Evolutionary conservation across 2,797 vertebrate genomes (phyloP), one percentile per base, ranked within the genome.

Genomic region (Eupleurogrammus muticus): DNA sequence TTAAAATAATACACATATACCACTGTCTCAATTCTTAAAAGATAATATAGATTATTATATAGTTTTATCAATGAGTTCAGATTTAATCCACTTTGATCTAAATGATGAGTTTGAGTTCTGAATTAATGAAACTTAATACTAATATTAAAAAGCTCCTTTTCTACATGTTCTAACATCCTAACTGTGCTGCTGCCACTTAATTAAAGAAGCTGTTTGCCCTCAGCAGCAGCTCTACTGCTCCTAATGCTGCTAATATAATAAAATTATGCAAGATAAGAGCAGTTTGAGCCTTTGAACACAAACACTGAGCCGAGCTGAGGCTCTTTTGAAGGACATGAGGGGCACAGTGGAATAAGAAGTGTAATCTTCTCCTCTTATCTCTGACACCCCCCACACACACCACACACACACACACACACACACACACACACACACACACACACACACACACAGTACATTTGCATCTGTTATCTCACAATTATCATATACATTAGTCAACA

Each of bases 401-500:
- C 4, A 9, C 35, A 38, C 36, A 14, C 38, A 40, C 38, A 40
- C 38, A 40, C 38, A 40, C 38, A 40, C 38, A 36, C 35, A 36
- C 35, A 36, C 12, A 74, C 84, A 61, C 42, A 38, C 59, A 62
- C 57, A 28, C 57, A 60, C 66, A 52, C 66, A 51, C 59, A 56
- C 59, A 19, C 69, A 48, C 70, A 35, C 58, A 55, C 56, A 62
- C 53, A 49, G 72, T 21, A 60, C 73, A 93, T 88, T 91, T 87
- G 88, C 93, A 94, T 92, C 87, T 92, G 92, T 93, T 94, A 93
- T 95, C 91, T 90, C 85, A 90, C 79, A 86, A 94, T 95, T 94
- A 94, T 93, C 94, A 94, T 94, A 92, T 89, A 94, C 93, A 93
- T 94, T 93, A 94, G 90, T 91, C 93, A 87, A 94, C 94, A 94